These are phyloP conservation scores for Pomatorhinus ruficollis DNA, from an alignment of 2,113 vertebrate genomes.

Conservation along the genomic window DNA sequence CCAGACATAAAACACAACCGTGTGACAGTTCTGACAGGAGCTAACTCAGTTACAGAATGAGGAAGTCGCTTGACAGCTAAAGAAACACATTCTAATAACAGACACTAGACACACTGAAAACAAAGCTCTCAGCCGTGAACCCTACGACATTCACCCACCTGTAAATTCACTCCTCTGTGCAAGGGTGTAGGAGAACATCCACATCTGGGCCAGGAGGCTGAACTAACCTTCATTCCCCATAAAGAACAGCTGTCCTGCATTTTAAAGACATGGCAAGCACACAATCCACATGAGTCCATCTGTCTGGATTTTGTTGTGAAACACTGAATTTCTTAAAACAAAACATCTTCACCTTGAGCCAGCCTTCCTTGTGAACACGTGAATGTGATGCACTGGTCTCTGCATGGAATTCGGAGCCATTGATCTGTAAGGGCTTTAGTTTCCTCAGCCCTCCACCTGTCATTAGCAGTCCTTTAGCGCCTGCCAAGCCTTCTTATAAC, in stretches of 20 bases:
- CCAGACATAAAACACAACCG: not conserved
- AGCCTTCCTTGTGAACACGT: not conserved
- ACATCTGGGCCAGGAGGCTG: not conserved
- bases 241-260: not conserved
- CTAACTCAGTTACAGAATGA: not conserved
- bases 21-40: not conserved
- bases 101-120: not conserved
- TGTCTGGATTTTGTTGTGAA: not conserved
- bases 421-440: not conserved
- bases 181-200: not conserved
- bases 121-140: not conserved
- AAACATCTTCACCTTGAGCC: not conserved
- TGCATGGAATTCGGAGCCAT: not conserved
- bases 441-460: not conserved
- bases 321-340: not conserved
- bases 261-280: not conserved
- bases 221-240: not conserved
- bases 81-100: not conserved
- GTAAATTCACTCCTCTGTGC: not conserved
- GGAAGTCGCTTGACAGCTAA: not conserved
- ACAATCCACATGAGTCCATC: not conserved
- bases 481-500: not conserved
- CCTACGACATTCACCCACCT: accelerated
- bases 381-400: not conserved
- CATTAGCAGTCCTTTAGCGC: not conserved